phyloP scores from a whole-genome alignment of 2,113 vertebrate genomes.

The Lipophrys pholis region DNA sequence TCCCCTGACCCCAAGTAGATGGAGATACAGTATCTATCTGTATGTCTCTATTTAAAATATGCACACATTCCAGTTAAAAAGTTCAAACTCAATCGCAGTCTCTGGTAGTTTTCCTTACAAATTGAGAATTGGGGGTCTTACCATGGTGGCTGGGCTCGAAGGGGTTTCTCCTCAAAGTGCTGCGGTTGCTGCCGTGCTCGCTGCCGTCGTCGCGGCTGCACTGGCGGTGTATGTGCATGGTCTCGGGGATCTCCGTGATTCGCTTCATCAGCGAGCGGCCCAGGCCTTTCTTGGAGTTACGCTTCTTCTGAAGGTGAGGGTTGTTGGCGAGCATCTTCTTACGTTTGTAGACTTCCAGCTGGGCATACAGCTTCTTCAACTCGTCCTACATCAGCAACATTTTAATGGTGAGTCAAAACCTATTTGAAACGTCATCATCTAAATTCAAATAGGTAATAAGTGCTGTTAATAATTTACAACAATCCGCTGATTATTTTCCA shows the following conservation, averaged over 20 bases:
- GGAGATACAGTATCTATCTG: too few species aligned
- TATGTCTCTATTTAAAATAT: too few species aligned
- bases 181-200: constrained; percentile 87
- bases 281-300: constrained; percentile 97
- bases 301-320: constrained; percentile 98
- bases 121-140: constrained; percentile 69
- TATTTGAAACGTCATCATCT: neutral
- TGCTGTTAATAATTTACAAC: neutral
- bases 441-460: accelerated
- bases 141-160: constrained; percentile 83
- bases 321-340: constrained; percentile 99
- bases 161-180: constrained; percentile 85
- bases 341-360: constrained; percentile 96
- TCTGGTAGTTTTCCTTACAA: neutral
- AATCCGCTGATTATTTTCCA: too few species aligned
- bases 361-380: constrained; percentile 96
- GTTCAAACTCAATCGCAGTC: too few species aligned
- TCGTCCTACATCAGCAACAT: constrained; percentile 86
- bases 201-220: constrained; percentile 90
- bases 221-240: constrained; percentile 92
- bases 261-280: constrained; percentile 96
- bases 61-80: too few species aligned
- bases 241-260: constrained; percentile 97
- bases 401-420: neutral
- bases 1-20: too few species aligned